Evolutionary conservation across 1,140 invertebrate genomes (phyloP).

Genomic region (Eumeta japonica): DNA sequence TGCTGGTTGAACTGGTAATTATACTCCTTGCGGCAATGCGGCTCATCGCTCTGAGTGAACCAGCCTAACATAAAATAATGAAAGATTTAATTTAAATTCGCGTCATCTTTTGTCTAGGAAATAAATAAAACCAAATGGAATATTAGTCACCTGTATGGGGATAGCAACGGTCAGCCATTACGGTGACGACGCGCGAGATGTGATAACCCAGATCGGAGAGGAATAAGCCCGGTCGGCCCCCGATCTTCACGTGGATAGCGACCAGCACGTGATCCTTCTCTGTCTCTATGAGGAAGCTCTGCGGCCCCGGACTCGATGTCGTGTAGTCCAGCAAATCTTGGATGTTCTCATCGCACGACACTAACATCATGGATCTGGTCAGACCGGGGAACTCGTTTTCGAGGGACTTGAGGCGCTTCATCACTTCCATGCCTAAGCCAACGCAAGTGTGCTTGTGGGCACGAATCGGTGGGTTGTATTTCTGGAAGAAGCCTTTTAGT

Average conservation of each 20-base stretch:
- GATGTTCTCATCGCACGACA: conserved; percentile 86
- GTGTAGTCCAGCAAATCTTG: conserved; percentile 67
- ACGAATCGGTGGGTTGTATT: conserved; percentile 76
- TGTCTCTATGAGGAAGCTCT: conserved; percentile 65
- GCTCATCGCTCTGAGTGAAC: conserved; percentile 79
- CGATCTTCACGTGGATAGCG: conserved; percentile 73
- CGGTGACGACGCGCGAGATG: conserved; percentile 78
- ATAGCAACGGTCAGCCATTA: conserved; percentile 81
- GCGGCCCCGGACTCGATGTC: conserved; percentile 58
- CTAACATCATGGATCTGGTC: conserved; percentile 70
- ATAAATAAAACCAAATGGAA: neutral
- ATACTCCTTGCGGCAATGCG: conserved; percentile 76
- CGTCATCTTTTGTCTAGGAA: too few species aligned
- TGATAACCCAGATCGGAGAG: conserved; percentile 89
- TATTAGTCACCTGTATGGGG: conserved; percentile 74
- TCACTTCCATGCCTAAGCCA: conserved; percentile 78
- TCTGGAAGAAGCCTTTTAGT: conserved; percentile 37
- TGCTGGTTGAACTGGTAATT: conserved; percentile 69
- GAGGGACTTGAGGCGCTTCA: conserved; percentile 52
- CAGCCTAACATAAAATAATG: conserved; percentile 59
- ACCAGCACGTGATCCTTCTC: conserved; percentile 90
- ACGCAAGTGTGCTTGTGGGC: conserved; percentile 83
- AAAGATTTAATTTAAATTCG: neutral
- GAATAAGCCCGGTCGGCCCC: conserved; percentile 71
- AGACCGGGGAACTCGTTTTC: conserved; percentile 59